Evolutionary conservation across 2,113 vertebrate genomes (phyloP).

Genomic region (Dolichallabes microphthalmus): DNA sequence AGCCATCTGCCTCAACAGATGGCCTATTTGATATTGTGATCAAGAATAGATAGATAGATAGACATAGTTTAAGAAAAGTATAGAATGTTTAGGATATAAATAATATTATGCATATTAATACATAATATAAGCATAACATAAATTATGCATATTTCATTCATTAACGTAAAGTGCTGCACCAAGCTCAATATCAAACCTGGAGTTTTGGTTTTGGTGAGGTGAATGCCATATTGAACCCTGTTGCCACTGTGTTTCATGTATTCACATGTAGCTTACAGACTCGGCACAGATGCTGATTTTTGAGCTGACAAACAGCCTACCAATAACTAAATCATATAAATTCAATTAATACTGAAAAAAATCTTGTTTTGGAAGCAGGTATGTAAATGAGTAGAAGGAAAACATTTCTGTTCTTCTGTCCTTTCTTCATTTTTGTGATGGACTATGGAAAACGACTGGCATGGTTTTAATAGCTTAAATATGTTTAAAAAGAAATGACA

Average conservation of each 20-base stretch:
- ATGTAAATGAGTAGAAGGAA: background rate
- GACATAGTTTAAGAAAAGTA: too few species aligned
- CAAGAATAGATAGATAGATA: conserved; percentile 37
- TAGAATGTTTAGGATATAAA: too few species aligned
- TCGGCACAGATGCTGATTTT: background rate
- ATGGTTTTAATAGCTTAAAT: background rate
- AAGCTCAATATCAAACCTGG: background rate
- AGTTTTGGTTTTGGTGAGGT: background rate
- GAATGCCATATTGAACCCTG: background rate
- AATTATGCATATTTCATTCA: background rate
- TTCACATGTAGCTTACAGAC: background rate
- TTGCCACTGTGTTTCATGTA: background rate
- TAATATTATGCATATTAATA: too few species aligned
- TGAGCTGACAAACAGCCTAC: background rate
- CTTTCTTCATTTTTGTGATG: background rate
- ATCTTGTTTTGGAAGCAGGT: background rate
- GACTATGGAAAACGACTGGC: background rate
- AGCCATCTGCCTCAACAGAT: conserved; percentile 60
- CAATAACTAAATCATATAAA: too few species aligned
- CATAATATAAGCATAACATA: too few species aligned
- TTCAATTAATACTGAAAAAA: too few species aligned
- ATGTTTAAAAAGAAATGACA: background rate
- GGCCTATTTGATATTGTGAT: conserved; percentile 42
- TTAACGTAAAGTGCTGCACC: background rate
- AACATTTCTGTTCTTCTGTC: background rate